Conservation (phyloP, 1,140 invertebrate genomes). For the Lysiphlebus fabarum region DNA sequence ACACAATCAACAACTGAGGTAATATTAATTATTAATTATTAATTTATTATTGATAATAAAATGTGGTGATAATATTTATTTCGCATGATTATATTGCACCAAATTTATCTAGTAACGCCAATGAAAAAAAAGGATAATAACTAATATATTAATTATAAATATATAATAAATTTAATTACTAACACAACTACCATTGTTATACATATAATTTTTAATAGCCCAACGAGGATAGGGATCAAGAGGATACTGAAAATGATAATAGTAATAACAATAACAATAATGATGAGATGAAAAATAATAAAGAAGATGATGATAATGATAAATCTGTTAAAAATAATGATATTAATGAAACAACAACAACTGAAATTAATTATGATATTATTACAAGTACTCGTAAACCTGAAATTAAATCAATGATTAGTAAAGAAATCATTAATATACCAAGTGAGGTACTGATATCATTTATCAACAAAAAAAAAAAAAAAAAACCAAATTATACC, state of each 20-base stretch:
- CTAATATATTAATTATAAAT: not conserved
- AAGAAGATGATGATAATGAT: conserved; percentile 18
- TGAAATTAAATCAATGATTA: conserved; percentile 25
- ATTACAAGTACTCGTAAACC: conserved; percentile 24
- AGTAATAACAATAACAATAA: not conserved
- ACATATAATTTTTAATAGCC: not conserved
- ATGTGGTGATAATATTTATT: not conserved
- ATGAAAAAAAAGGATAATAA: not conserved
- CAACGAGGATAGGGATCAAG: not conserved
- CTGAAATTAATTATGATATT: conserved; percentile 18
- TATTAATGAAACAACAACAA: conserved; percentile 15
- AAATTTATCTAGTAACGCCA: conserved; percentile 17
- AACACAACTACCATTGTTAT: not conserved
- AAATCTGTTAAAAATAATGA: conserved; percentile 19
- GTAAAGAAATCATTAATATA: conserved; percentile 25
- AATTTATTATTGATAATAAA: not conserved
- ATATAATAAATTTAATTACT: not conserved
- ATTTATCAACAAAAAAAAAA: conserved; percentile 7
- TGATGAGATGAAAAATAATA: conserved; percentile 21
- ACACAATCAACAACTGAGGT: not conserved
- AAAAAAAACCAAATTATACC: too few species aligned
- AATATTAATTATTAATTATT: not conserved
- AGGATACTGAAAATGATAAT: conserved; percentile 7
- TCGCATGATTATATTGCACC: conserved; percentile 18
- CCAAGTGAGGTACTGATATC: conserved; percentile 25